A percentile compares a stretch with the other conserved stretches of the same genome.
Evolutionary conservation across 2,888 invertebrate species (phyloP).

Genomic region (Caenorhabditis plicata): DNA sequence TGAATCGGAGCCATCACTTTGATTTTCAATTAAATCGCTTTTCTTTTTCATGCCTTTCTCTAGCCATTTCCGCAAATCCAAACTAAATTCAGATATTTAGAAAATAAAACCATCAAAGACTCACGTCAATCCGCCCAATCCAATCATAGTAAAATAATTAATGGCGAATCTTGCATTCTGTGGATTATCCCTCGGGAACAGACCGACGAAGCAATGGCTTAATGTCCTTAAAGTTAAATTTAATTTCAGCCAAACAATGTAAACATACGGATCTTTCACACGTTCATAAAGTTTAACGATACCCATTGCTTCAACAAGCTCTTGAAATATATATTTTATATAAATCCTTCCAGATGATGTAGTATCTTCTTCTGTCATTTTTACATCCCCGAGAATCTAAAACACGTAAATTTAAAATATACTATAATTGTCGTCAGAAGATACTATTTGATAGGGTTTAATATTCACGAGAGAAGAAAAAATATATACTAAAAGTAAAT

Average conservation of each 20-base stretch:
- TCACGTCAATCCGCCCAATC: constrained; percentile 88
- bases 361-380: constrained; percentile 92
- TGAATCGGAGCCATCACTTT: constrained; percentile 16
- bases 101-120: constrained; percentile 46
- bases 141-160: constrained; percentile 94
- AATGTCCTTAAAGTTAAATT: constrained; percentile 75
- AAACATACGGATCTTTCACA: constrained; percentile 82
- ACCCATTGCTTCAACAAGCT: constrained; percentile 93
- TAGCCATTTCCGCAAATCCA: constrained; percentile 59
- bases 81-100: constrained; percentile 17
- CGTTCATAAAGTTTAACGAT: constrained; percentile 85
- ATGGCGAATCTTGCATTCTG: constrained; percentile 95
- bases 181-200: constrained; percentile 93
- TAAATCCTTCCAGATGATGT: constrained; percentile 95
- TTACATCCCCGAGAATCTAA: constrained; percentile 81
- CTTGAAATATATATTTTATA: constrained; percentile 91
- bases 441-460: neutral
- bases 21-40: constrained; percentile 35
- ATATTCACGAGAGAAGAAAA: neutral
- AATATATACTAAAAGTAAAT: constrained; percentile 8
- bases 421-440: neutral
- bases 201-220: constrained; percentile 81
- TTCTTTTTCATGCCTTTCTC: constrained; percentile 47
- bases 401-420: neutral
- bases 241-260: neutral